Evolutionary conservation across 2,797 vertebrate genomes (phyloP).

Genomic region (Meriones psammophilus): DNA sequence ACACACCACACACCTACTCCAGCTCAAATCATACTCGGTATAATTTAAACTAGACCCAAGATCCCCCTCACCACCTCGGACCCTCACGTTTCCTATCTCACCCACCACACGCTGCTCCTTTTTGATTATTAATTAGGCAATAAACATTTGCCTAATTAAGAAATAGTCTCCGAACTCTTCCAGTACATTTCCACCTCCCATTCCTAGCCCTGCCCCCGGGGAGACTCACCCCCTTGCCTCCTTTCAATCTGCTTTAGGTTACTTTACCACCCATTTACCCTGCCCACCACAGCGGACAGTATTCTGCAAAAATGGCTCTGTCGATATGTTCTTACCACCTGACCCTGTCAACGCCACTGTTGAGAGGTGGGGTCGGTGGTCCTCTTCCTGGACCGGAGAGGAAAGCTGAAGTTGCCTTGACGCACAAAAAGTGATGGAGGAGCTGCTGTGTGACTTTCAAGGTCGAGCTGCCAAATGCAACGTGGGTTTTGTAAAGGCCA

Average conservation of each 20-base stretch:
- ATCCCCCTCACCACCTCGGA: background rate
- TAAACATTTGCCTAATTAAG: background rate
- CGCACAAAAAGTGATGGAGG: background rate
- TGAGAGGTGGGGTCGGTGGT: background rate
- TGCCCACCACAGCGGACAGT: background rate
- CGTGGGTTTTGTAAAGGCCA: background rate
- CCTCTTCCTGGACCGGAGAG: background rate
- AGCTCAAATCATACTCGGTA: background rate
- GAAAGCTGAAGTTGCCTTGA: background rate
- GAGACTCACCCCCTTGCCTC: background rate
- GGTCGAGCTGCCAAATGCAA: background rate
- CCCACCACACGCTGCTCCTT: background rate
- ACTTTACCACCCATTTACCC: background rate
- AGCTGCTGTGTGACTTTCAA: background rate
- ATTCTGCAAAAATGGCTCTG: background rate
- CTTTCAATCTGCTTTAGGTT: background rate
- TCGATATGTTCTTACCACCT: background rate
- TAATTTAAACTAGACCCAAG: no score
- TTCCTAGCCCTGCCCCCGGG: background rate
- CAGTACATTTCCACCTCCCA: background rate
- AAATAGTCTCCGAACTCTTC: background rate
- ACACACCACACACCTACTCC: background rate
- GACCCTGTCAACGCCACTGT: background rate
- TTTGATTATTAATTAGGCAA: background rate
- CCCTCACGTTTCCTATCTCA: background rate